Conservation (phyloP, 2,888 invertebrate species). For the Polylopha cassiicola region DNA sequence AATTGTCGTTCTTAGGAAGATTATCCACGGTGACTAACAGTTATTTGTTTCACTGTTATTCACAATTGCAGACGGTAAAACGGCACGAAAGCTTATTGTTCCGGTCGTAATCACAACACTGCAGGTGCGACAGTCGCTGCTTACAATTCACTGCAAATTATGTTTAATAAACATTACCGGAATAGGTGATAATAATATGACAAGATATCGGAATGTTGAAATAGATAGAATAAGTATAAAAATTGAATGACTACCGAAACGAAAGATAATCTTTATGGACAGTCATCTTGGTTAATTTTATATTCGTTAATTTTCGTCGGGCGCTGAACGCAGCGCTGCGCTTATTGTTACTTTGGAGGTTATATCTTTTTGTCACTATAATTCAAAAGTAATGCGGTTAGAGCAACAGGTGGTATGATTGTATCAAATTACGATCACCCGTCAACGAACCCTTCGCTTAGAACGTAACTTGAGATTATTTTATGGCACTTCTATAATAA, state of each 20-base stretch:
- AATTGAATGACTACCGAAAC: background rate
- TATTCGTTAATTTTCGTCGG: slow-evolving; percentile 28
- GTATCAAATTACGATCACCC: slow-evolving; percentile 51
- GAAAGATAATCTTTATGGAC: background rate
- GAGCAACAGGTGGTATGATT: slow-evolving; percentile 50
- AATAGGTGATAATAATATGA: background rate
- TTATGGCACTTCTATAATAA: slow-evolving; percentile 24
- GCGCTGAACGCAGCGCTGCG: slow-evolving; percentile 46
- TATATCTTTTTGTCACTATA: slow-evolving; percentile 46
- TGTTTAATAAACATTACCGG: slow-evolving; percentile 10
- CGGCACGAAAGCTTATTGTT: slow-evolving; percentile 15
- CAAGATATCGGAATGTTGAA: too few relatives aligned
- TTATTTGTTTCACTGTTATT: slow-evolving; percentile 17
- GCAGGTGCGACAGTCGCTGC: slow-evolving; percentile 1
- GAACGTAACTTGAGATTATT: slow-evolving; percentile 22
- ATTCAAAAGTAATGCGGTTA: slow-evolving; percentile 48
- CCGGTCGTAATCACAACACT: slow-evolving; percentile 20
- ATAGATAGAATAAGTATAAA: too few relatives aligned
- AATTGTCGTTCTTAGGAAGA: too few relatives aligned
- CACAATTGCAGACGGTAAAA: slow-evolving; percentile 12
- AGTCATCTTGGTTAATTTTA: slow-evolving; percentile 2
- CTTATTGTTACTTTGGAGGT: slow-evolving; percentile 46
- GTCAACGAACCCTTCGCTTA: slow-evolving; percentile 11
- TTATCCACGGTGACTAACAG: too few relatives aligned
- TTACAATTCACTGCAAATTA: slow-evolving; percentile 1